These are phyloP conservation scores for Takifugu bimaculatus DNA, from an alignment of 2,113 vertebrate species.

Conservation along the genomic window DNA sequence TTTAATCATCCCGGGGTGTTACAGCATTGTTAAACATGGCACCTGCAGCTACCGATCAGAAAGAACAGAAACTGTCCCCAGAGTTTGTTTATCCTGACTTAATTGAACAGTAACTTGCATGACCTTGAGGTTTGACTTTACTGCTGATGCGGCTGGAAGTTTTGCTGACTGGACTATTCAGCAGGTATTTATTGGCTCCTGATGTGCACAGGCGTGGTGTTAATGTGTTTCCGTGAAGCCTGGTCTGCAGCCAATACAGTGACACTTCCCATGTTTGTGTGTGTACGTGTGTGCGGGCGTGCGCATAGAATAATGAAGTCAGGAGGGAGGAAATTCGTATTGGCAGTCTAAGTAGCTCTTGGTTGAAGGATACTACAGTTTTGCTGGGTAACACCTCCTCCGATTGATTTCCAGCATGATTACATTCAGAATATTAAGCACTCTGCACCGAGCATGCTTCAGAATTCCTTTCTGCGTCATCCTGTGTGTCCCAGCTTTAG, in stretches of 20 bases:
- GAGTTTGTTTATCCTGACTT: not conserved
- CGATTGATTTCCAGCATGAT: too few species aligned
- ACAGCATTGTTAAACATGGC: too few species aligned
- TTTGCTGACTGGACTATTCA: slow-evolving; percentile 7
- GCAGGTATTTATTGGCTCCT: slow-evolving; percentile 16
- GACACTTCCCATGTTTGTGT: not conserved
- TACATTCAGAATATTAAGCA: too few species aligned
- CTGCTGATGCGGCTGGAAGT: slow-evolving; percentile 2
- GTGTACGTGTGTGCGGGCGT: not conserved
- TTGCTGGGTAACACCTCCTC: too few species aligned
- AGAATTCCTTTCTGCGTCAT: too few species aligned
- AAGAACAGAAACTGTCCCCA: not conserved
- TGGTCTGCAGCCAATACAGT: slow-evolving; percentile 5
- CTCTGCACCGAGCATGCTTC: too few species aligned
- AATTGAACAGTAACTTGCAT: not conserved
- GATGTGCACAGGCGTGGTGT: slow-evolving; percentile 9
- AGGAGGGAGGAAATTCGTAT: slow-evolving; percentile 2
- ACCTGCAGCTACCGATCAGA: too few species aligned
- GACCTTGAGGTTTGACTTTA: slow-evolving; percentile 12
- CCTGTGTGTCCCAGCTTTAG: too few species aligned
- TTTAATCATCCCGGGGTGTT: too few species aligned
- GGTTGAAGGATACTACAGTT: slow-evolving; percentile 19
- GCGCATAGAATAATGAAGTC: not conserved
- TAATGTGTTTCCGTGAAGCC: slow-evolving; percentile 26
- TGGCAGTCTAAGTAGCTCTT: slow-evolving; percentile 34